Percentiles rank a stretch among this genome's conserved stretches.
Evolutionary conservation across 2,888 invertebrate species (phyloP).

Genomic region (Hyposoter dolosus): DNA sequence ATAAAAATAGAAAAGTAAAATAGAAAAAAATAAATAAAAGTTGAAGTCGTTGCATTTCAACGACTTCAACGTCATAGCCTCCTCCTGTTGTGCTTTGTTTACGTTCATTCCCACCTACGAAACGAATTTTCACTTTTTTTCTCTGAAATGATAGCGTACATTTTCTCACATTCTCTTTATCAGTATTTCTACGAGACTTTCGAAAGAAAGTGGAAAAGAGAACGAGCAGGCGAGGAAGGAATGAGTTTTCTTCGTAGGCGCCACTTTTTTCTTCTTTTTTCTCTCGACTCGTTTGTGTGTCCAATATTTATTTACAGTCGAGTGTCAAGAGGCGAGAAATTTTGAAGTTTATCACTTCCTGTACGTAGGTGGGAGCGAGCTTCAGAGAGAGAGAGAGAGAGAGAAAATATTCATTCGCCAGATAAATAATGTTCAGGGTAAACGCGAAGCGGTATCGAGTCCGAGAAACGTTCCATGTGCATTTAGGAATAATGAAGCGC

Average conservation of each 20-base stretch:
- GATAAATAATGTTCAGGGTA: background rate
- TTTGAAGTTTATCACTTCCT: constrained; percentile 52
- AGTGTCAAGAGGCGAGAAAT: constrained; percentile 39
- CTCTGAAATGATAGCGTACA: background rate
- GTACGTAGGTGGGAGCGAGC: constrained; percentile 11
- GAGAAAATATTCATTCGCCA: background rate
- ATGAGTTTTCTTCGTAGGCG: background rate
- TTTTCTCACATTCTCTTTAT: background rate
- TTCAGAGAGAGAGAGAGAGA: background rate
- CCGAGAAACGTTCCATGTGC: background rate
- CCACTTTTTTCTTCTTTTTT: constrained; percentile 5
- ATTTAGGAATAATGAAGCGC: background rate
- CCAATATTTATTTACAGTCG: constrained; percentile 56
- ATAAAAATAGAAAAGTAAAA: background rate
- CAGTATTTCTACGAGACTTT: background rate
- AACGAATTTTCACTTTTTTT: background rate
- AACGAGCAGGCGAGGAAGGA: background rate
- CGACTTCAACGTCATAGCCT: background rate
- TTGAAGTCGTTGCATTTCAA: too few species aligned
- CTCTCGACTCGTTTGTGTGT: constrained; percentile 39
- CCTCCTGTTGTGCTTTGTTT: background rate
- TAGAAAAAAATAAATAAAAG: too few species aligned
- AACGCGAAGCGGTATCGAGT: background rate
- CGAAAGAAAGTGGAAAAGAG: background rate
- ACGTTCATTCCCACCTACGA: background rate